phyloP scores from a whole-genome alignment of 2,113 vertebrate species.

The Dinomys branickii region DNA sequence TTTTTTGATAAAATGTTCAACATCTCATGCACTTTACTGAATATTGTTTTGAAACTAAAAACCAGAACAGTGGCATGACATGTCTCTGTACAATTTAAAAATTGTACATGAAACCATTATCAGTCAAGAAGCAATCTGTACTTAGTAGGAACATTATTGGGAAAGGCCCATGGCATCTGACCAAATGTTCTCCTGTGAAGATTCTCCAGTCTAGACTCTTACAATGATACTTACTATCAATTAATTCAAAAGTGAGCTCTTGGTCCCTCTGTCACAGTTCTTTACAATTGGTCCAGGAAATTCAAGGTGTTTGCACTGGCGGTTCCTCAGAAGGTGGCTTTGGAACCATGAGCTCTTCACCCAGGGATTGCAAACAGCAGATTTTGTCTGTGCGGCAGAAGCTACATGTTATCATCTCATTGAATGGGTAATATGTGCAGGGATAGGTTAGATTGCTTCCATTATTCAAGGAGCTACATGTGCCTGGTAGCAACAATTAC shows the following conservation, averaged over 20 bases:
- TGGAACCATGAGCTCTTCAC: not conserved
- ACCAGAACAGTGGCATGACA: not conserved
- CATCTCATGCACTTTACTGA: not conserved
- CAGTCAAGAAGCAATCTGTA: not conserved
- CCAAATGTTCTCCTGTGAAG: not conserved
- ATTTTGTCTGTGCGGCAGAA: slow-evolving; percentile 50
- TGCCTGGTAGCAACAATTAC: slow-evolving; percentile 83
- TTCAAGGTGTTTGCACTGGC: not conserved
- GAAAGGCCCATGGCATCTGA: not conserved
- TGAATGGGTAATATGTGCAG: slow-evolving; percentile 63
- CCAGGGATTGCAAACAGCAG: not conserved
- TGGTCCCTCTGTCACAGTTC: not conserved
- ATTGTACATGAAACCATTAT: not conserved
- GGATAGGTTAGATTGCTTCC: slow-evolving; percentile 73
- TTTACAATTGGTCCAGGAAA: slow-evolving; percentile 11
- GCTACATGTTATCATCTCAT: slow-evolving; percentile 49
- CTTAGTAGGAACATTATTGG: not conserved
- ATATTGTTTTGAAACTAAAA: not conserved
- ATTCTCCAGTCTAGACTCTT: not conserved
- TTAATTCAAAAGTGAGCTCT: not conserved
- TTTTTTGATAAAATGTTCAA: not conserved
- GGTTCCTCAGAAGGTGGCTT: not conserved
- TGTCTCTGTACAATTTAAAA: not conserved
- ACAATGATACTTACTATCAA: not conserved
- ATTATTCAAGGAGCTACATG: slow-evolving; percentile 77